Evolutionary conservation across 2,113 vertebrate genomes (phyloP), one percentile per base, ranked within the genome.

Genomic region (Neomonachus schauinslandi): DNA sequence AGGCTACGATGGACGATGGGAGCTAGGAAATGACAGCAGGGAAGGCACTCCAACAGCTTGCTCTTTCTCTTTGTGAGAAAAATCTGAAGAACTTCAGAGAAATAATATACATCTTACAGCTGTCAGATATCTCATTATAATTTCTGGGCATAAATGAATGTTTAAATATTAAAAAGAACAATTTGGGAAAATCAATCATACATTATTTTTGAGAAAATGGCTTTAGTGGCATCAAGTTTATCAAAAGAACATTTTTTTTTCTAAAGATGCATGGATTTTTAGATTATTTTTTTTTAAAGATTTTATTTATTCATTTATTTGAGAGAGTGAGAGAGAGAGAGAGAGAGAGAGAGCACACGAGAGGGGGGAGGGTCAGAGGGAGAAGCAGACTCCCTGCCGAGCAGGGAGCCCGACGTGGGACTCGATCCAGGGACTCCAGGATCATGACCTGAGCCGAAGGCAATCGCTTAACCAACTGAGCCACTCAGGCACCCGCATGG

Each of bases 101-200:
- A 95, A 89, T 80, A 59, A 36, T 69, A 61, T 46, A 9, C 33
- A 79, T 93, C 83, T 95, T 13, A 33, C 14, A 79, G 77, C 72
- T 93, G 84, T 91, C 65, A 96, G 65, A 89, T 80, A 84, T 65
- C 69, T 97, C 67, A 90, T 95, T 94, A 39, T 2, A 90, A 74
- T 33, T 88, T 72, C 49, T n/a, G 55, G 39, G 13, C 39, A 88
- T 95, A 71, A 76, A 95, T 86, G 89, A 92, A 95, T 96, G 79
- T 69, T 95, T 97, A 97, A 97, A 96, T 97, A 95, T 91, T 94
- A 74, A 95, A 94, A 96, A 93, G 72, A 93, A 94, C 49, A 97
- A 96, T 87, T 95, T 97, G 21, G n/a, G 67, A 83, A 96, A 95
- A 86, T 96, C 90, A 94, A 10, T 95, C 90, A 95, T 84, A 92